These are phyloP conservation scores for Meriones psammophilus DNA, from an alignment of 2,797 vertebrate genomes.

Conservation along the genomic window DNA sequence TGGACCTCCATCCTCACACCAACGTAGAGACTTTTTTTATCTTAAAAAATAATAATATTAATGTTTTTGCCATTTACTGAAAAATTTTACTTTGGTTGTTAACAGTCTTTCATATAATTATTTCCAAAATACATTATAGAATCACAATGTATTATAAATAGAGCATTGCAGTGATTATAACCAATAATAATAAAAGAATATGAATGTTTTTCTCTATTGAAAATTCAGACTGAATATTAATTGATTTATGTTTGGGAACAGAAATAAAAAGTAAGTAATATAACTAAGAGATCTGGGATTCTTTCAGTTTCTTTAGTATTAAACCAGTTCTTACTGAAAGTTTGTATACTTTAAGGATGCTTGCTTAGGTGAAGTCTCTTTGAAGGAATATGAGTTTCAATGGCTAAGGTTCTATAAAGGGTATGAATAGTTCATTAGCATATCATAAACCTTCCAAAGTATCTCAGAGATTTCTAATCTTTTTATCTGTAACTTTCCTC, in stretches of 20 bases:
- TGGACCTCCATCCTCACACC: background rate
- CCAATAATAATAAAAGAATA: background rate
- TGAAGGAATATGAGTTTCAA: background rate
- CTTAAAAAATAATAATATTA: background rate
- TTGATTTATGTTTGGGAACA: background rate
- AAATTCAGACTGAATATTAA: background rate
- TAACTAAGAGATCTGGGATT: background rate
- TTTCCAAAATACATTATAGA: background rate
- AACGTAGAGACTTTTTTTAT: background rate
- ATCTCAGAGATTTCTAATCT: slow-evolving; percentile 26
- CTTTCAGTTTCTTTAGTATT: background rate
- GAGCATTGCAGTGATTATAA: background rate
- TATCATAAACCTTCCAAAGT: slow-evolving; percentile 56
- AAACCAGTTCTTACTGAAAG: background rate
- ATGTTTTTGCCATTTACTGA: background rate
- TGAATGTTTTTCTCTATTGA: background rate
- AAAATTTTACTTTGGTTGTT: background rate
- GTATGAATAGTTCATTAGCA: slow-evolving; percentile 53
- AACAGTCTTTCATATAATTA: background rate
- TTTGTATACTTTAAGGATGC: background rate
- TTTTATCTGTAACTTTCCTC: slow-evolving; percentile 24
- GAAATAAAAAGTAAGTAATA: background rate
- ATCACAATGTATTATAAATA: background rate
- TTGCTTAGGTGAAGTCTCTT: slow-evolving; percentile 12
- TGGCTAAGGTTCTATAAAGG: background rate